phyloP scores from a whole-genome alignment of 2,113 vertebrate species.

The Aspidoscelis tigris region DNA sequence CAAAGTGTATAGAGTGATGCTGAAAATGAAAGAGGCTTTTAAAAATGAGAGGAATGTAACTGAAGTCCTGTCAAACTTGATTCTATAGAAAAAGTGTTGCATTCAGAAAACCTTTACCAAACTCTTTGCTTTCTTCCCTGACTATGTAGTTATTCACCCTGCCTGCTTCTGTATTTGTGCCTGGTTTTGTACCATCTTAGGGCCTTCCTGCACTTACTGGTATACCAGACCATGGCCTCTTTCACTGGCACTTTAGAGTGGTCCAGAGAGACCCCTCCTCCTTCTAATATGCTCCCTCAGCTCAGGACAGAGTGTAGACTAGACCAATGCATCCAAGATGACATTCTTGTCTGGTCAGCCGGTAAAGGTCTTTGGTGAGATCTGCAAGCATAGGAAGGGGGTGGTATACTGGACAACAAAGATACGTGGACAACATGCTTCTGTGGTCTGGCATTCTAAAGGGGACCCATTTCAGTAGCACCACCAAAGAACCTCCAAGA shows the following conservation, averaged over 20 bases:
- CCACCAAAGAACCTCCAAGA: no score
- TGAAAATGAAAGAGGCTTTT: background rate
- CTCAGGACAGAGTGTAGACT: no score
- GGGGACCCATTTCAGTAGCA: no score
- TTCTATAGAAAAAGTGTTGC: background rate
- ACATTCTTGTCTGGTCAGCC: no score
- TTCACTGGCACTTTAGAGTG: background rate
- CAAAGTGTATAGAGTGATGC: background rate
- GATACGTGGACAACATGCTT: no score
- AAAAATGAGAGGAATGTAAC: background rate
- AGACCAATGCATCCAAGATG: no score
- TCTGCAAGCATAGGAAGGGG: no score
- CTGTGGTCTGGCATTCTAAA: no score
- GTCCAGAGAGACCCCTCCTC: background rate
- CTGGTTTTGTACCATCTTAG: background rate
- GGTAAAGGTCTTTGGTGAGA: no score
- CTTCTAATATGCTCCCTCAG: no score
- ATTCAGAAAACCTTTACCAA: background rate
- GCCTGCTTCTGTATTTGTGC: background rate
- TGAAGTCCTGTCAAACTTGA: background rate
- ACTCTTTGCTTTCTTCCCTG: background rate
- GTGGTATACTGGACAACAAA: no score
- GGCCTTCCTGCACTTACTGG: background rate
- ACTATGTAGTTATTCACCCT: background rate
- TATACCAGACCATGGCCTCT: background rate